A percentile compares a stretch with the other conserved stretches of the same genome.
phyloP scores from a whole-genome alignment of 2,888 invertebrate species.

The Pyralis farinalis region DNA sequence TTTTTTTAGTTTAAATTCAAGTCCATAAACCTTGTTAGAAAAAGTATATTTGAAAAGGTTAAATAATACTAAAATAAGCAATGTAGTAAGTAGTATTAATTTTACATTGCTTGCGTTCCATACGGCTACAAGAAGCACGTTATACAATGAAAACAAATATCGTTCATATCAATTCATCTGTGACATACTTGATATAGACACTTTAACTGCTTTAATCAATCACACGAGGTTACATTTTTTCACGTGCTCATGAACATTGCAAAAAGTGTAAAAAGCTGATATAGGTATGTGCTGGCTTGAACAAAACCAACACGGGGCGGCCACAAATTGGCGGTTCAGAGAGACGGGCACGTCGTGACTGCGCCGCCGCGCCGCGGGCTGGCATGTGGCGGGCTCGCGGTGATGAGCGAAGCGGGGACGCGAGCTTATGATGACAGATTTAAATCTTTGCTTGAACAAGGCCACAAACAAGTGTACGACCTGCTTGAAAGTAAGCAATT shows the following conservation, averaged over 20 bases:
- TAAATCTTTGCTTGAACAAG: no score
- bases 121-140: no score
- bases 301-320: conserved; percentile 78
- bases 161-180: no score
- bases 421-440: neutral
- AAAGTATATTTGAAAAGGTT: no score
- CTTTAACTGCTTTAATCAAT: neutral
- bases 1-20: no score
- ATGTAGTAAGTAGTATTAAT: no score
- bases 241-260: conserved; percentile 22
- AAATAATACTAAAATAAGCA: no score
- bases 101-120: no score
- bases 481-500: no score
- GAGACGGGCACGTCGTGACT: conserved; percentile 72
- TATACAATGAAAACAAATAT: no score
- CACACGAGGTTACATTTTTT: conserved; percentile 18
- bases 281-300: conserved; percentile 72
- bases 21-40: no score
- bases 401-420: conserved; percentile 36
- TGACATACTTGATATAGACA: neutral
- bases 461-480: no score
- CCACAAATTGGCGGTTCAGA: conserved; percentile 77
- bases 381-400: conserved; percentile 20
- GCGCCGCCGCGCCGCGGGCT: conserved; percentile 58
- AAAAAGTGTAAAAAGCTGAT: conserved; percentile 64